Evolutionary conservation across 2,113 vertebrate genomes (phyloP).

Genomic region (Clarias magur): DNA sequence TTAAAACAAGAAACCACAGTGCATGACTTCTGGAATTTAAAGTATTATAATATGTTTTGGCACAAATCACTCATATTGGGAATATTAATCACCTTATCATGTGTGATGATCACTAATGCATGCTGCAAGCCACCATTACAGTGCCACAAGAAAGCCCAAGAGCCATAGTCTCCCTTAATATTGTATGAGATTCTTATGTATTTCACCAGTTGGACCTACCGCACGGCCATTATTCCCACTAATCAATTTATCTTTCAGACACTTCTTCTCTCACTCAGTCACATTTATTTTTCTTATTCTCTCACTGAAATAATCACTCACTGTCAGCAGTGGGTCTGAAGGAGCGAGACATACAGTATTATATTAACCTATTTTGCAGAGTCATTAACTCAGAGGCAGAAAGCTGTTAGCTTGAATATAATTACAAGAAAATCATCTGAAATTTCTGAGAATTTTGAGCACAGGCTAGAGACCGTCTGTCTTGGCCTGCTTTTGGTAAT

Average conservation of each 20-base stretch:
- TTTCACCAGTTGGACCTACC: not conserved
- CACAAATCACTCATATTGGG: not conserved
- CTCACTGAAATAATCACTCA: not conserved
- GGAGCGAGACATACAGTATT: slow-evolving; percentile 1
- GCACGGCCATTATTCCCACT: slow-evolving; percentile 3
- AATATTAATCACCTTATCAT: slow-evolving; percentile 16
- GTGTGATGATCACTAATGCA: slow-evolving; percentile 16
- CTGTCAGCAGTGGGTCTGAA: not conserved
- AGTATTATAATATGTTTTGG: not conserved
- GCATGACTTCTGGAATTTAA: not conserved
- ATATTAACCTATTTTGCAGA: slow-evolving; percentile 9
- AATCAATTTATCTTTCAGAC: not conserved
- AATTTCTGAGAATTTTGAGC: not conserved
- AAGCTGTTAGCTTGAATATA: slow-evolving; percentile 6
- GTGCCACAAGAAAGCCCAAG: not conserved
- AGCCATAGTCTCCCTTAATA: not conserved
- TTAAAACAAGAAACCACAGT: not conserved
- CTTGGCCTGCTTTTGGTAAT: not conserved
- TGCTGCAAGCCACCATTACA: not conserved
- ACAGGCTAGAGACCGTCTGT: not conserved
- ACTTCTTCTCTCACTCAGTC: not conserved
- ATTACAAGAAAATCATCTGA: not conserved
- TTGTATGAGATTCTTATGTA: slow-evolving; percentile 12
- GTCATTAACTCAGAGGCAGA: slow-evolving; percentile 21
- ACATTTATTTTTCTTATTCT: not conserved